phyloP scores from a whole-genome alignment of 2,797 vertebrate species.

The Steatocranus sp. region DNA sequence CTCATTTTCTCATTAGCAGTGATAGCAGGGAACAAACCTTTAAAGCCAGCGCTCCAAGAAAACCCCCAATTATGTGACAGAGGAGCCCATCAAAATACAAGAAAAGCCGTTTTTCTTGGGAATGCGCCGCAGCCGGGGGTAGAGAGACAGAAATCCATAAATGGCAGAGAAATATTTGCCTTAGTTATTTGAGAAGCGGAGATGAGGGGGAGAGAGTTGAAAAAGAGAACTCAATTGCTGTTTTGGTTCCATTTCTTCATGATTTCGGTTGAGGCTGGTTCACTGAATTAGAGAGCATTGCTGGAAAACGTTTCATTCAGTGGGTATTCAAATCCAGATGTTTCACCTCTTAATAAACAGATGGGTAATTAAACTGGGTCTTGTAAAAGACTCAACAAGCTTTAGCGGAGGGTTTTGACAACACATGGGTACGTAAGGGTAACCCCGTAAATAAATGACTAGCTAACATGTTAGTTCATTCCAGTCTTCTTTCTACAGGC shows the following conservation, averaged over 20 bases:
- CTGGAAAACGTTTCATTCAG: constrained; percentile 8
- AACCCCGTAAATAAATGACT: constrained; percentile 9
- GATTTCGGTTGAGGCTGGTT: constrained; percentile 37
- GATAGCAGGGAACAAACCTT: constrained; percentile 67
- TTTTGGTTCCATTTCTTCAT: constrained; percentile 38
- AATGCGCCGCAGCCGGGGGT: constrained; percentile 49
- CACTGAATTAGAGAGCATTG: constrained; percentile 25
- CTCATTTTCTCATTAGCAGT: constrained; percentile 70
- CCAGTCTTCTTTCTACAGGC: constrained; percentile 1
- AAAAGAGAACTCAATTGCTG: constrained; percentile 25
- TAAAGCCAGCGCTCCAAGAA: constrained; percentile 48
- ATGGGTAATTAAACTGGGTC: neutral
- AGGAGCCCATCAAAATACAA: constrained; percentile 49
- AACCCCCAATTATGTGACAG: constrained; percentile 66
- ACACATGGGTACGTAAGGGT: neutral
- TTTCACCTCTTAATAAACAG: neutral
- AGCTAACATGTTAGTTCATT: neutral
- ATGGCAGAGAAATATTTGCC: constrained; percentile 22
- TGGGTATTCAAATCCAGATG: neutral
- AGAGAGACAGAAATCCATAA: constrained; percentile 36
- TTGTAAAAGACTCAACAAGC: neutral
- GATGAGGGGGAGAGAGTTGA: neutral
- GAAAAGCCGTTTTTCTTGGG: constrained; percentile 11
- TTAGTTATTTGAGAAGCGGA: constrained; percentile 29
- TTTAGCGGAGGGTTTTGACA: neutral